phyloP scores from a whole-genome alignment of 2,888 invertebrate genomes.

The Omphaloscelis lunosa region DNA sequence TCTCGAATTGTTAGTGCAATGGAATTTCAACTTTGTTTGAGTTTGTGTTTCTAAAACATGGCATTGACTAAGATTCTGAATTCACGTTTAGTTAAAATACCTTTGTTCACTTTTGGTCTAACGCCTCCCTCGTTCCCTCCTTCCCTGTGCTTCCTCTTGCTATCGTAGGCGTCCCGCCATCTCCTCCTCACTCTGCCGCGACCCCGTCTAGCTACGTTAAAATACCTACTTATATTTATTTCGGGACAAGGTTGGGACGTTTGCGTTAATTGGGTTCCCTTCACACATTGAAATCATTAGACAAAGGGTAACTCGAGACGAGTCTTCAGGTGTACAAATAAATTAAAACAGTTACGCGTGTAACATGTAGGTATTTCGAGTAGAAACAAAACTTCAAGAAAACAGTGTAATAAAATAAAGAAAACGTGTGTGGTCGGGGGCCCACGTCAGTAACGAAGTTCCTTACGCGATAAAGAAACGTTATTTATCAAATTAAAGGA shows the following conservation, averaged over 20 bases:
- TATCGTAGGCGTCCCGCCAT: not conserved
- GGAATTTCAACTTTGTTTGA: too few relatives aligned
- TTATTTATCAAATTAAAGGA: too few relatives aligned
- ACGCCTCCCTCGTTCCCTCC: not conserved
- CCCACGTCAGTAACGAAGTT: not conserved
- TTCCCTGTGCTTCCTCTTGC: not conserved
- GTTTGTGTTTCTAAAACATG: not conserved
- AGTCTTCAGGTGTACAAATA: constrained; percentile 13
- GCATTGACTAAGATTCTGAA: not conserved
- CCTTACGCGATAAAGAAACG: too few relatives aligned
- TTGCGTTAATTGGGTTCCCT: constrained; percentile 32
- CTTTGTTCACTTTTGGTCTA: not conserved
- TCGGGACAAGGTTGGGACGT: not conserved
- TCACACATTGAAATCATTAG: constrained; percentile 45
- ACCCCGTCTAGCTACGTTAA: not conserved
- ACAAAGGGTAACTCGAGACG: constrained; percentile 23
- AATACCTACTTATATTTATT: constrained; percentile 24
- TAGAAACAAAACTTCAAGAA: not conserved
- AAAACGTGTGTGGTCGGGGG: too few relatives aligned
- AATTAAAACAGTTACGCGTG: constrained; percentile 3
- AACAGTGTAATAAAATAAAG: not conserved
- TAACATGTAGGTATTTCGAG: not conserved
- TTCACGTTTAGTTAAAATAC: not conserved
- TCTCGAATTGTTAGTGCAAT: not conserved
- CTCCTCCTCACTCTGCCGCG: not conserved